These are phyloP conservation scores for Peromyscus leucopus DNA, from an alignment of 2,113 vertebrate genomes.

Conservation along the genomic window DNA sequence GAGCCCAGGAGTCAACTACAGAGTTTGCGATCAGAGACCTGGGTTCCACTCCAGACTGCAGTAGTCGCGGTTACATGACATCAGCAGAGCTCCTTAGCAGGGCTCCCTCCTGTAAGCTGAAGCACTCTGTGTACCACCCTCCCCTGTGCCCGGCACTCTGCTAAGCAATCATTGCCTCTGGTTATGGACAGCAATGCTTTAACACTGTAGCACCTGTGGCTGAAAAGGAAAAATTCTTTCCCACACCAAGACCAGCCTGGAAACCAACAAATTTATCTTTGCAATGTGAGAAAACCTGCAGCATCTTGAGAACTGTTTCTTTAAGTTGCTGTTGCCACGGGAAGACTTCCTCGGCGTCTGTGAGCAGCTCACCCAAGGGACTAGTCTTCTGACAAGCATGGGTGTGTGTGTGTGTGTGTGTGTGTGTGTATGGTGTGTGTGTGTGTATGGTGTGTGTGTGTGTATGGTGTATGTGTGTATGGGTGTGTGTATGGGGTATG, in stretches of 20 bases:
- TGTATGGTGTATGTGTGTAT: no score
- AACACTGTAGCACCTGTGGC: not conserved
- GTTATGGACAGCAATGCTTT: not conserved
- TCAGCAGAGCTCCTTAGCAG: conserved; percentile 28
- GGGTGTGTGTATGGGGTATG: not conserved
- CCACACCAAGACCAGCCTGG: conserved; percentile 13
- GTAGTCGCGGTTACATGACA: conserved; percentile 22
- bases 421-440: not conserved
- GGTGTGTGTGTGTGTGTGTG: not conserved
- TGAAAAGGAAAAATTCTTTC: conserved; percentile 41
- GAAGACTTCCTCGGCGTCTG: conserved; percentile 33
- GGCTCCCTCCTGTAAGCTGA: conserved; percentile 5
- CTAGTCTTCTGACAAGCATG: not conserved
- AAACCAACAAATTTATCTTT: conserved; percentile 38
- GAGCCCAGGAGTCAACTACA: conserved; percentile 8
- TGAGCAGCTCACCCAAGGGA: not conserved
- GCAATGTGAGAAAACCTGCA: conserved; percentile 34
- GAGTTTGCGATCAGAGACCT: conserved; percentile 30
- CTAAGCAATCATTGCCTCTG: not conserved
- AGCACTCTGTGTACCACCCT: not conserved
- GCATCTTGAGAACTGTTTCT: conserved; percentile 46
- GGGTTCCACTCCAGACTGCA: not conserved
- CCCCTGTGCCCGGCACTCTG: not conserved
- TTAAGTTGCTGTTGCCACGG: not conserved
- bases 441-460: not conserved